Conservation (phyloP, 2,797 vertebrate genomes). For the Ciconia nigra region DNA sequence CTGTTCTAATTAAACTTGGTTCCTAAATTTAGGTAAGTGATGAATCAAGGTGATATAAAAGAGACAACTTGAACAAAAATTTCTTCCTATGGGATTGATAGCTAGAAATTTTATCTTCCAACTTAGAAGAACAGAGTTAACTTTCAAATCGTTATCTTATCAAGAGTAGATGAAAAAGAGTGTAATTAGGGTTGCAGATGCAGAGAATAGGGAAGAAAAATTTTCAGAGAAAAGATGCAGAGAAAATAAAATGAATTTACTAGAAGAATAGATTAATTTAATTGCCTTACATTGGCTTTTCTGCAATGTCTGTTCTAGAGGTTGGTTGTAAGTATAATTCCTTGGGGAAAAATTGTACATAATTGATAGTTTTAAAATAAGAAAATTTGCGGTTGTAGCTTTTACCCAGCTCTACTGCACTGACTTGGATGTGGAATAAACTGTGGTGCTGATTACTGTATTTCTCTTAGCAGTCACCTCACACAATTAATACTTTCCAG, state of each 20-base stretch:
- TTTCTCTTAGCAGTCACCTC: background rate
- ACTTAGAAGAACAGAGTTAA: background rate
- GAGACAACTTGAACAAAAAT: background rate
- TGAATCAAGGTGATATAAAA: background rate
- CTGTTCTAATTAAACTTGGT: background rate
- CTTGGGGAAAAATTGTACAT: background rate
- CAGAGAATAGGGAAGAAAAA: background rate
- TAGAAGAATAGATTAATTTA: background rate
- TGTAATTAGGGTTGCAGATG: background rate
- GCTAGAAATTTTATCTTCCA: background rate
- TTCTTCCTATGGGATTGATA: background rate
- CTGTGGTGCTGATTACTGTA: background rate
- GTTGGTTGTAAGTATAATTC: background rate
- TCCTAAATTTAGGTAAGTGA: background rate
- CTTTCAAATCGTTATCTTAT: background rate
- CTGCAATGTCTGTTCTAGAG: background rate
- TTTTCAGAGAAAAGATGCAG: no score
- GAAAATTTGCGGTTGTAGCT: background rate
- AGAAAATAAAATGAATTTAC: background rate
- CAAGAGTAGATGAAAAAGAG: background rate
- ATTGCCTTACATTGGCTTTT: background rate
- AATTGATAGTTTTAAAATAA: background rate
- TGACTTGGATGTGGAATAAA: background rate
- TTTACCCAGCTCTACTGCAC: background rate
- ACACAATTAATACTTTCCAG: background rate